A percentile compares a stretch with the other conserved stretches of the same genome.
These are phyloP conservation scores for Stenchaetothrips biformis DNA, from an alignment of 2,888 invertebrate species.

Conservation along the genomic window DNA sequence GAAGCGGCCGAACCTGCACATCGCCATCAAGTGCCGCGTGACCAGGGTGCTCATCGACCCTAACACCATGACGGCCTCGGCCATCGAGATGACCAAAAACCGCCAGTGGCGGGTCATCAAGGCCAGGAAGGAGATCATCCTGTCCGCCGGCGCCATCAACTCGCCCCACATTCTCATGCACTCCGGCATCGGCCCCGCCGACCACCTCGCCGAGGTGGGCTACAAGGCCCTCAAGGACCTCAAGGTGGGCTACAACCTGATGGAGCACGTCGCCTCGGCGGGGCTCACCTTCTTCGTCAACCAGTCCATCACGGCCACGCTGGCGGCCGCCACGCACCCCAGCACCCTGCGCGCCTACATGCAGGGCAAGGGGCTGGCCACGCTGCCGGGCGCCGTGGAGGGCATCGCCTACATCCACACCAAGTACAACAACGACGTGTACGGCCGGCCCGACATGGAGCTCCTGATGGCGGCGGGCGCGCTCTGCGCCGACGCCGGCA, in stretches of 20 bases:
- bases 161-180: conserved; percentile 68
- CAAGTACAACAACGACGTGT: conserved; percentile 50
- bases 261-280: conserved; percentile 62
- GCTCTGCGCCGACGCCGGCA: conserved; percentile 54
- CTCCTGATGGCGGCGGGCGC: conserved; percentile 60
- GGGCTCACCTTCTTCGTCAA: conserved; percentile 54
- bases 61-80: conserved; percentile 45
- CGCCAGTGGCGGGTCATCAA: conserved; percentile 42
- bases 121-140: conserved; percentile 56
- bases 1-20: conserved; percentile 42
- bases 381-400: conserved; percentile 55
- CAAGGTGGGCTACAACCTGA: conserved; percentile 61
- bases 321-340: conserved; percentile 30
- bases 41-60: conserved; percentile 44
- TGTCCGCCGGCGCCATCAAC: conserved; percentile 72
- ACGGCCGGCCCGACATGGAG: conserved; percentile 60
- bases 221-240: conserved; percentile 59
- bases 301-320: conserved; percentile 41
- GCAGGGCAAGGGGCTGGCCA: conserved; percentile 45
- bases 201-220: conserved; percentile 53
- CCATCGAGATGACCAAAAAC: conserved; percentile 47
- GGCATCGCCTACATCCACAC: conserved; percentile 57
- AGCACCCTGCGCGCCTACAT: conserved; percentile 30
- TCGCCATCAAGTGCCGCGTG: conserved; percentile 41
- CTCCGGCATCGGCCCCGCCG: conserved; percentile 60